Percentiles rank a stretch among this genome's conserved stretches.
These are phyloP conservation scores for Rhineura floridana DNA, from an alignment of 2,113 vertebrate species.

Conservation along the genomic window DNA sequence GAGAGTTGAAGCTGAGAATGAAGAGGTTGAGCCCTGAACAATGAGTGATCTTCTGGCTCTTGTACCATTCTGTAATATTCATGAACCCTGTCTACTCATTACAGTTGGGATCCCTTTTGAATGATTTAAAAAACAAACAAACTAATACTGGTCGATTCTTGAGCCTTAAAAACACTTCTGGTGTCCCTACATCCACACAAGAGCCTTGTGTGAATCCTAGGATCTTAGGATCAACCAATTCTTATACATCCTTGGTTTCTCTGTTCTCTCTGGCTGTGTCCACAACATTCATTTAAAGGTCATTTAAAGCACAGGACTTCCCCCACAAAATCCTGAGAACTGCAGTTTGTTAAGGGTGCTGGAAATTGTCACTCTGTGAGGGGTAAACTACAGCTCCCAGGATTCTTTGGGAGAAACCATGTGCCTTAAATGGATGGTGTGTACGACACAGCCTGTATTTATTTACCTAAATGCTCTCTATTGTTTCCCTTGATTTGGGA, in stretches of 20 bases:
- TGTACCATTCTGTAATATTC: not conserved
- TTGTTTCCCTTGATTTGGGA: not conserved
- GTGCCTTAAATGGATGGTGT: too few relatives aligned
- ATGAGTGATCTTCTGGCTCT: not conserved
- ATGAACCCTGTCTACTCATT: not conserved
- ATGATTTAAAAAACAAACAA: not conserved
- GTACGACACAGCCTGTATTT: too few relatives aligned
- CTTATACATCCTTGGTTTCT: not conserved
- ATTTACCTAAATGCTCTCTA: not conserved
- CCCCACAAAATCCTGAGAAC: too few relatives aligned
- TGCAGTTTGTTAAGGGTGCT: too few relatives aligned
- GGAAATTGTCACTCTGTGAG: too few relatives aligned
- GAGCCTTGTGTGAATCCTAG: not conserved
- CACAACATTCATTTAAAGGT: too few relatives aligned
- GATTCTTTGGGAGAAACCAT: too few relatives aligned
- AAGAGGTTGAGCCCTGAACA: not conserved
- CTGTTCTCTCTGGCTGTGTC: too few relatives aligned
- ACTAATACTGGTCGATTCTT: not conserved
- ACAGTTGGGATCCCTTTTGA: not conserved
- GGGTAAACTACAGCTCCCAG: too few relatives aligned
- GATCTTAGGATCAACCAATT: not conserved
- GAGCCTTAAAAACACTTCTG: not conserved
- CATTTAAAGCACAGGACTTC: too few relatives aligned
- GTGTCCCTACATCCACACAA: not conserved
- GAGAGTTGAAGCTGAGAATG: not conserved